Percentiles rank a stretch among this genome's conserved stretches.
Evolutionary conservation across 1,140 invertebrate genomes (phyloP).

Genomic region (Argopecten irradians): DNA sequence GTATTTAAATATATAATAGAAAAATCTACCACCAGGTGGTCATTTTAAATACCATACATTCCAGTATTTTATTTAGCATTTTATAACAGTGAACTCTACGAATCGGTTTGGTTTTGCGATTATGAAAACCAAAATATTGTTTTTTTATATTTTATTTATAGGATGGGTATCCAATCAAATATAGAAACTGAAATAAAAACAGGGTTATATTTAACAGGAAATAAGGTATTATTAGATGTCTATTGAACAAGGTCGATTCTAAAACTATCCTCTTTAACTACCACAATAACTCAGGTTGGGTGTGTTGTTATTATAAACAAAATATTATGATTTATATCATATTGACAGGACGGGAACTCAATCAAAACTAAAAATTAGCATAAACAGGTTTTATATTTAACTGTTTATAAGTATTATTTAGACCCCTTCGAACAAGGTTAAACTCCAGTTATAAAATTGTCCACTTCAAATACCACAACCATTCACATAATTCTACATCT

Average conservation of each 20-base stretch:
- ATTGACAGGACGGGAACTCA: no score
- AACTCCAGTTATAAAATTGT: neutral
- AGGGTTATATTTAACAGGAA: neutral
- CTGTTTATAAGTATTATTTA: no score
- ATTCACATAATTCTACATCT: neutral
- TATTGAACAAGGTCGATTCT: neutral
- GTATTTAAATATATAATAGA: neutral
- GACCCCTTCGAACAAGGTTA: no score
- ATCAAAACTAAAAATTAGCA: no score
- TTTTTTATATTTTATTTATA: neutral
- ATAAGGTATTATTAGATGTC: neutral
- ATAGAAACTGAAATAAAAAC: constrained; percentile 4
- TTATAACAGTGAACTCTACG: neutral
- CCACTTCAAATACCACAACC: neutral
- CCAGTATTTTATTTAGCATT: neutral
- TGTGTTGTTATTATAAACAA: no score
- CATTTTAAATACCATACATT: neutral
- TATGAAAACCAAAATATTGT: neutral
- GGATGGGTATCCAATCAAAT: constrained; percentile 6
- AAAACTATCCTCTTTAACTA: neutral
- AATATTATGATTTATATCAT: no score
- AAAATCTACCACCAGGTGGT: neutral
- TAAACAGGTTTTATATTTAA: no score
- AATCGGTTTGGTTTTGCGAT: neutral
- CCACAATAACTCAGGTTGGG: neutral